Base-by-base conservation (phyloP, 1,140 invertebrate genomes). In the Schlechtendalia chinensis region DNA sequence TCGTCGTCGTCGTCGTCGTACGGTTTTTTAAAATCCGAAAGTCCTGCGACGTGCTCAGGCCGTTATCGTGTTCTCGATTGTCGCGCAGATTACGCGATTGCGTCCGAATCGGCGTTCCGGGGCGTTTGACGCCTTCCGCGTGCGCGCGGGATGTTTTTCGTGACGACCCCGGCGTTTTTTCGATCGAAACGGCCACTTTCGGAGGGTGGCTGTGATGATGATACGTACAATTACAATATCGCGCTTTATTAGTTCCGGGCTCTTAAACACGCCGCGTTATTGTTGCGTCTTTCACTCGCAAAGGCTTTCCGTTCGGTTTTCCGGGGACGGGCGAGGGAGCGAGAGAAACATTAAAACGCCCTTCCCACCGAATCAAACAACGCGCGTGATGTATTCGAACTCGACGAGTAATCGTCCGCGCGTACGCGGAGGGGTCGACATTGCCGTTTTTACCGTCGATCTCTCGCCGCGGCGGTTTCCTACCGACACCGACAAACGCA, bases 211-310 rank as follows among this genome's bases (percentile, higher is more conserved):
- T n/a, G 27, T 6, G 3, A 16, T 1, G 59, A 27, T 22, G 14
- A 61, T 50, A 63, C 32, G 27, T 47, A 59, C n/a, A 77, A 61
- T 77, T 77, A 77, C 56, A 77, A 77, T 77, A 77, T 63, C 39
- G 45, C 58, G 58, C 56, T 61, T 79, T 79, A 79, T 79, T 79
- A 79, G 75, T 79, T 79, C 75, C 75, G 39, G 75, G 58, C 75
- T 58, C 75, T 79, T 79, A 61, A 61, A 79, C 75, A 47, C 12
- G 75, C 75, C 75, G 54, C 56, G 63, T 50, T 39, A 63, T 79
- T 63, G 75, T 79, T 63, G 27, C 75, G n/a, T 22, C 11, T 79
- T 45, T 61, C 75, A 50, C 75, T 79, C 58, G 75, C 63, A 61
- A 63, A 79, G 58, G 27, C 75, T 59, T 77, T 39, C 74, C 53